Evolutionary conservation across 2,888 invertebrate species (phyloP).

Genomic region (Cremastobaeus sp.): DNA sequence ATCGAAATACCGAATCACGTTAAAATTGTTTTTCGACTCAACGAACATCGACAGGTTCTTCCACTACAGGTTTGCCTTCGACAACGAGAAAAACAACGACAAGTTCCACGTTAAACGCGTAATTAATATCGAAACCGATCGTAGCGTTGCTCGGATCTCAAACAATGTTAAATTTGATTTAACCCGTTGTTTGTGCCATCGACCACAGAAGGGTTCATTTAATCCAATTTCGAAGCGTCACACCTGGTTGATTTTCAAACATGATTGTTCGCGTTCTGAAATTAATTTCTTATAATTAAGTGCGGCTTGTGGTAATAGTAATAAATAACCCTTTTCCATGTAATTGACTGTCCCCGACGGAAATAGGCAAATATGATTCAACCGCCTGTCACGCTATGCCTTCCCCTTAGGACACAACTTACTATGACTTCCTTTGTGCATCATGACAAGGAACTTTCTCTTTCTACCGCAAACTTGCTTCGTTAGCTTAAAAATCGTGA

Average conservation of each 20-base stretch:
- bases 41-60: slow-evolving; percentile 49
- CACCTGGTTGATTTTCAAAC: slow-evolving; percentile 44
- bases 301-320: slow-evolving; percentile 76
- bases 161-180: background rate
- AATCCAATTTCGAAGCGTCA: slow-evolving; percentile 37
- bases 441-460: slow-evolving; percentile 35
- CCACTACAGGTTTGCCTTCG: slow-evolving; percentile 34
- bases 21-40: slow-evolving; percentile 58
- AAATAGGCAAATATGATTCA: slow-evolving; percentile 77
- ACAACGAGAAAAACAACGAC: slow-evolving; percentile 4
- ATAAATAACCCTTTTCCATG: slow-evolving; percentile 75
- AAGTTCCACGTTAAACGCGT: slow-evolving; percentile 35
- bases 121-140: slow-evolving; percentile 43
- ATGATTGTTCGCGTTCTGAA: slow-evolving; percentile 74
- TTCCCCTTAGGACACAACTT: slow-evolving; percentile 59
- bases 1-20: slow-evolving; percentile 60
- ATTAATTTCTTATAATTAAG: slow-evolving; percentile 77
- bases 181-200: background rate
- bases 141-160: background rate
- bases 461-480: no score
- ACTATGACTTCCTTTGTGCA: slow-evolving; percentile 43
- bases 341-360: slow-evolving; percentile 72
- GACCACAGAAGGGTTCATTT: slow-evolving; percentile 41
- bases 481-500: background rate
- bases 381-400: slow-evolving; percentile 72